Percentiles rank a stretch among this genome's conserved stretches.
phyloP scores from a whole-genome alignment of 2,113 vertebrate genomes.

The Poeciliopsis turrubarensis region DNA sequence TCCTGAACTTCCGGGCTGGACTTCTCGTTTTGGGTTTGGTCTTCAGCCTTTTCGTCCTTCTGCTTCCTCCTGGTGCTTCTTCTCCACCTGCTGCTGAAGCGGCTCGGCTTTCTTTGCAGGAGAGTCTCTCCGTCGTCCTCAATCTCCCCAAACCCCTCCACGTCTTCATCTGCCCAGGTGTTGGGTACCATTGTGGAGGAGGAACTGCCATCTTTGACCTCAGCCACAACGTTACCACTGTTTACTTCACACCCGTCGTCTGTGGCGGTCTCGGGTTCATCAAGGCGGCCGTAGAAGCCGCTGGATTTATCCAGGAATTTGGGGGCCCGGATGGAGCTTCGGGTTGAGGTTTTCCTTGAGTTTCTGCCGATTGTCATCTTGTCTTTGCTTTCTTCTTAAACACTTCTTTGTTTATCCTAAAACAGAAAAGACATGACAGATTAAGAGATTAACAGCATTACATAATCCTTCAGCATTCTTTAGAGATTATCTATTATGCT shows the following conservation, averaged over 20 bases:
- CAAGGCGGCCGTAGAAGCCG: slow-evolving; percentile 80
- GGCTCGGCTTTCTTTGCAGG: slow-evolving; percentile 67
- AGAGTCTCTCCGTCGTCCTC: slow-evolving; percentile 76
- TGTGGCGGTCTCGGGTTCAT: slow-evolving; percentile 59
- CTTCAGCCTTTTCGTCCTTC: slow-evolving; percentile 43
- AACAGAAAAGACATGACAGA: slow-evolving; percentile 6
- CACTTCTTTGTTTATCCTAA: slow-evolving; percentile 15
- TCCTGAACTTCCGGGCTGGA: slow-evolving; percentile 12
- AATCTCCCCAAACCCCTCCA: slow-evolving; percentile 58
- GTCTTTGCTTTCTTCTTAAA: slow-evolving; percentile 2
- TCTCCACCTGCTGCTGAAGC: slow-evolving; percentile 75
- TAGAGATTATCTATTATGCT: too few relatives aligned
- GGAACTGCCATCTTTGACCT: background rate
- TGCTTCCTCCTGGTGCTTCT: slow-evolving; percentile 73
- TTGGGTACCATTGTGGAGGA: background rate
- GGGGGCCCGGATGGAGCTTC: slow-evolving; percentile 70
- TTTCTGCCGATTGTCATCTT: slow-evolving; percentile 80
- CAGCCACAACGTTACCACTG: slow-evolving; percentile 2
- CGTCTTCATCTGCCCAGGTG: slow-evolving; percentile 43
- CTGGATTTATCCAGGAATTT: slow-evolving; percentile 78
- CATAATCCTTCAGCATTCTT: slow-evolving; percentile 26
- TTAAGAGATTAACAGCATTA: slow-evolving; percentile 44
- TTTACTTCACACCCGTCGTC: slow-evolving; percentile 16
- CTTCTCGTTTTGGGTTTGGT: slow-evolving; percentile 8
- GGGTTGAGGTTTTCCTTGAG: slow-evolving; percentile 66